phyloP scores from a whole-genome alignment of 1,140 invertebrate genomes.

The Spodoptera frugiperda region DNA sequence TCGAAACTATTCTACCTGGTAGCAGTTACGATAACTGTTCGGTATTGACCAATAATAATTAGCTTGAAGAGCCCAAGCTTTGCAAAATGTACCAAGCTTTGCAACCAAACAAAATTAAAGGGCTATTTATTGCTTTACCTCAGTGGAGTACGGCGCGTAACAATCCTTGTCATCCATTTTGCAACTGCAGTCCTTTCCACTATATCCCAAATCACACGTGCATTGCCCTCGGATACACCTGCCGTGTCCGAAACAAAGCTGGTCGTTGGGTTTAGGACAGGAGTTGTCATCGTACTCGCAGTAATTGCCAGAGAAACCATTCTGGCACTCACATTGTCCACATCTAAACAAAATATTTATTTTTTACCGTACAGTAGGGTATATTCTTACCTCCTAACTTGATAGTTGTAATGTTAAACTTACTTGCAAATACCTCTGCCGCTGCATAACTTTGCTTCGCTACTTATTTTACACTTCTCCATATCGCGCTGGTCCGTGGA shows the following conservation, averaged over 20 bases:
- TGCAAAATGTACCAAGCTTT: too few relatives aligned
- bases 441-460: conserved; percentile 85
- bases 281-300: conserved; percentile 92
- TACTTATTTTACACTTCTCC: conserved; percentile 88
- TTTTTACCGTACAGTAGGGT: too few relatives aligned
- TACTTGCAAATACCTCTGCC: conserved; percentile 88
- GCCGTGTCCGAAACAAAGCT: conserved; percentile 87
- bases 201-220: conserved; percentile 87
- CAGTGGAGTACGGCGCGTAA: conserved; percentile 82
- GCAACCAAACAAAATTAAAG: too few relatives aligned
- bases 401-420: conserved; percentile 11
- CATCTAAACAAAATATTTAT: conserved; percentile 77
- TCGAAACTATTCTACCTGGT: too few relatives aligned
- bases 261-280: conserved; percentile 88
- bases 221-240: conserved; percentile 89
- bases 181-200: conserved; percentile 90
- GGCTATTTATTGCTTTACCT: conserved; percentile 51
- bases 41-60: too few relatives aligned
- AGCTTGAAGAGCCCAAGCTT: too few relatives aligned
- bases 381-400: too few relatives aligned
- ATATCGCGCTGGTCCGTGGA: conserved; percentile 49
- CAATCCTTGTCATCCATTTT: conserved; percentile 88
- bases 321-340: conserved; percentile 88
- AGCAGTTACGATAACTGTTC: too few relatives aligned
- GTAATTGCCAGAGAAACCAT: conserved; percentile 87